Base-by-base conservation (phyloP, 2,888 invertebrate genomes). In the Cephus nigrinus region DNA sequence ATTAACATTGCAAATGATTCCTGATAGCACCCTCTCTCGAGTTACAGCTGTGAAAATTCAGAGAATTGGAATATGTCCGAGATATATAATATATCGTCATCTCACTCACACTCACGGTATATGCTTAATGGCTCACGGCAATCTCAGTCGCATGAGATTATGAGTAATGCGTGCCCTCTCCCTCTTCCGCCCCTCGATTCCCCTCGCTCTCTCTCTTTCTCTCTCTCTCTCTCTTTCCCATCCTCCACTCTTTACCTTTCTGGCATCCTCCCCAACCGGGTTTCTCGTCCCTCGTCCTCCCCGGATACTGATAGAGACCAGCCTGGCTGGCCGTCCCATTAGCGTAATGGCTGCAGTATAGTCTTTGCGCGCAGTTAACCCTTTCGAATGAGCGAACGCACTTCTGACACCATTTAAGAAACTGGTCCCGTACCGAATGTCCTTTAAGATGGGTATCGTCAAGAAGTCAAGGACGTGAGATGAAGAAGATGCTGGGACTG, bases 331-430 rank as follows among this genome's bases (percentile, higher is more conserved):
- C 85, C 85, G 86, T 86, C 86, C 89, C 89, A 89, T 89, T 89
- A 89, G 87, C 86, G 88, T 89, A 89, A 89, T 89, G 88, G 88
- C 84, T 84, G 84, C 83, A 73, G 86, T 88, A 88, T 86, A 86
- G 87, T 87, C 87, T 85, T 86, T 31, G 71, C 71, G 31, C 80
- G 84, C 86, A 85, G 84, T 85, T 84, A 84, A 81, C 80, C 55
- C 80, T 81, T 79, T 80, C 84, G 80, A 86, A 84, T 84, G 84
- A 79, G 79, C 78, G 32, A 40, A 32, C 40, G 36, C 35, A 32
- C 75, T 68, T 23, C 40, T 68, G 55, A 55, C 55, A 55, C 55
- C 55, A 55, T 55, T 55, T 55, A 55, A 55, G 40, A 36, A 69
- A 34, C 12, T 73, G 33, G 35, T 73, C 30, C 3, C 32, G 34